Base-by-base conservation (phyloP, 2,888 invertebrate genomes). In the Gerosis bhagava region DNA sequence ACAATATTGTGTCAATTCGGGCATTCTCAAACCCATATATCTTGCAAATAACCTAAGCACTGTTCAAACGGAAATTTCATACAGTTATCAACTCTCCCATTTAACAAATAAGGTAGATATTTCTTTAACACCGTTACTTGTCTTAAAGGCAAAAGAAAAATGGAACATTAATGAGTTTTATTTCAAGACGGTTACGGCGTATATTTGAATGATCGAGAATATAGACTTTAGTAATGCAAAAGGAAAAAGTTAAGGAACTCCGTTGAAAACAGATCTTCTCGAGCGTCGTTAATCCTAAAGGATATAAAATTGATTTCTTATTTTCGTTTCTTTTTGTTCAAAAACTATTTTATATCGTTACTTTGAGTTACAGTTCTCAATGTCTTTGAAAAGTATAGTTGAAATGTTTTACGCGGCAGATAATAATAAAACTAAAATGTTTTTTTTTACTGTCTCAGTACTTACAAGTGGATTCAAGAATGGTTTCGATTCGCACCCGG, bases 11-110 rank as follows among this genome's bases (percentile, higher is more conserved):
- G n/a, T n/a, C n/a, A n/a, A n/a, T n/a, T n/a, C n/a, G n/a, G n/a
- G n/a, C n/a, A n/a, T n/a, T 67, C 65, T 65, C 67, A 65, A 66
- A 67, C 66, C 67, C 65, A 73, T 76, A 69, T 73, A 74, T 77
- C 70, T 66, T 64, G 66, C 60, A 56, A 54, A 45, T 56, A 62
- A 59, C 60, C 63, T 60, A 65, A 63, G 63, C 65, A 68, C 64
- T 65, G 65, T 63, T 71, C 63, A 68, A 67, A 73, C 70, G 70
- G 68, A 73, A 73, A 73, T 71, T 61, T 46, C 25, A 60, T 59
- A 58, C 55, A 47, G 56, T 47, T 49, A 51, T 49, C 47, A 49
- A n/a, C n/a, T n/a, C n/a, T n/a, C 51, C 52, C 54, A 42, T 34
- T 48, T 48, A 46, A 57, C 50, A 34, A 50, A 26, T 21, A 39